Conservation (phyloP, 2,113 vertebrate species). For the Syngnathus floridae region DNA sequence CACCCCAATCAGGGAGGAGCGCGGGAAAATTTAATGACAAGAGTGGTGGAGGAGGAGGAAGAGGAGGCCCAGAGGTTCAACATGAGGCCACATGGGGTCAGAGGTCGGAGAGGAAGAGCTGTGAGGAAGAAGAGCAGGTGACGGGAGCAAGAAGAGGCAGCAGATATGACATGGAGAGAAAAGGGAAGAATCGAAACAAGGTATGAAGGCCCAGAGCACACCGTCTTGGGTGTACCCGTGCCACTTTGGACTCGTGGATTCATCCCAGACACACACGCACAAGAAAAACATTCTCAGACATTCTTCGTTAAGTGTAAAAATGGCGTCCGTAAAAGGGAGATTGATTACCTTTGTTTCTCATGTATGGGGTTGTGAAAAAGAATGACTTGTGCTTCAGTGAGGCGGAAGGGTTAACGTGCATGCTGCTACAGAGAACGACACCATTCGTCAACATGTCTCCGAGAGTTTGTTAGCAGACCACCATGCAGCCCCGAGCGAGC, state of each 20-base stretch:
- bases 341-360: slow-evolving; percentile 33
- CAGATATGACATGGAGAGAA: slow-evolving; percentile 62
- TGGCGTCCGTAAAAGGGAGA: neutral
- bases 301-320: neutral
- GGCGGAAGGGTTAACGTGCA: slow-evolving; percentile 10
- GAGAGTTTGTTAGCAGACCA: slow-evolving; percentile 51
- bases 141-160: slow-evolving; percentile 58
- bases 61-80: slow-evolving; percentile 76
- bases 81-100: slow-evolving; percentile 82
- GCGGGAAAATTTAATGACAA: slow-evolving; percentile 62
- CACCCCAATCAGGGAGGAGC: slow-evolving; percentile 60
- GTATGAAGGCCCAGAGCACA: slow-evolving; percentile 64
- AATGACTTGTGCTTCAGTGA: slow-evolving; percentile 41
- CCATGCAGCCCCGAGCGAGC: slow-evolving; percentile 54
- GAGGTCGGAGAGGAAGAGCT: slow-evolving; percentile 80
- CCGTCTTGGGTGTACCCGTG: slow-evolving; percentile 35
- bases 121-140: slow-evolving; percentile 70
- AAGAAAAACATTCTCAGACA: slow-evolving; percentile 14
- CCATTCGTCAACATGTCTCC: slow-evolving; percentile 46
- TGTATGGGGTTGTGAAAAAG: slow-evolving; percentile 45
- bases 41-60: slow-evolving; percentile 45
- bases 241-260: slow-evolving; percentile 44
- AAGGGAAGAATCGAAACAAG: slow-evolving; percentile 46
- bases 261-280: slow-evolving; percentile 52
- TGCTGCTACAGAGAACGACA: slow-evolving; percentile 44